Conservation (phyloP, 2,113 vertebrate species). For the Coryphaenoides rupestris region DNA sequence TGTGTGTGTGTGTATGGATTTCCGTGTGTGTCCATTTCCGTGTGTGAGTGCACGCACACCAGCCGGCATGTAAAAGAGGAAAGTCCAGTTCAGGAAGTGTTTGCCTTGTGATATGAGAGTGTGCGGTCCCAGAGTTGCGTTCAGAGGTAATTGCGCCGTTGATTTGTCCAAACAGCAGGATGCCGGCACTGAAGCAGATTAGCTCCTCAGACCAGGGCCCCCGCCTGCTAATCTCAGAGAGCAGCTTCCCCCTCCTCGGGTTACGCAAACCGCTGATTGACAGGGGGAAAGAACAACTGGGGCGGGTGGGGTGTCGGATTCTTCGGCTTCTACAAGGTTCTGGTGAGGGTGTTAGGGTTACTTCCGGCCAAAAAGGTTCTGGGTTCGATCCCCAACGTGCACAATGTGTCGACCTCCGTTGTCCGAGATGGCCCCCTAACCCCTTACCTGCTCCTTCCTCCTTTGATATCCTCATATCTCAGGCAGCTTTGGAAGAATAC, state of each 20-base stretch:
- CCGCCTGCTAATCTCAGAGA: not conserved
- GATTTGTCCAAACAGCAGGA: slow-evolving; percentile 39
- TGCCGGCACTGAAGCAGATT: slow-evolving; percentile 8
- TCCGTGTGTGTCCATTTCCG: slow-evolving; percentile 15
- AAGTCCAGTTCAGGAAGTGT: slow-evolving; percentile 9
- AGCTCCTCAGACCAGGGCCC: not conserved
- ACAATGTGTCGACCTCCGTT: no score
- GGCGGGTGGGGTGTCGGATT: no score
- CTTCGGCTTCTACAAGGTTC: no score
- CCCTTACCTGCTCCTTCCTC: no score
- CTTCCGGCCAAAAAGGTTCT: no score
- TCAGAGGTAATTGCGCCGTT: slow-evolving; percentile 28
- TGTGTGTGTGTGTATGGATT: slow-evolving; percentile 4
- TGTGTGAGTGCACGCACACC: slow-evolving; percentile 13
- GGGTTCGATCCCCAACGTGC: no score
- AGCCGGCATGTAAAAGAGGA: not conserved
- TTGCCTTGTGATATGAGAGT: slow-evolving; percentile 20
- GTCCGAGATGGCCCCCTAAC: not conserved
- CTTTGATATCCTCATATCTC: no score
- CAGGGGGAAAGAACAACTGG: no score
- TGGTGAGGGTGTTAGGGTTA: no score
- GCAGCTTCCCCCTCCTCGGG: not conserved
- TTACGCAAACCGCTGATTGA: no score
- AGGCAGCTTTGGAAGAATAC: not conserved
- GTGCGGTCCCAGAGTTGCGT: slow-evolving; percentile 21